Conservation (phyloP, 2,797 vertebrate genomes). For the Enteromius unitaeniatus region DNA sequence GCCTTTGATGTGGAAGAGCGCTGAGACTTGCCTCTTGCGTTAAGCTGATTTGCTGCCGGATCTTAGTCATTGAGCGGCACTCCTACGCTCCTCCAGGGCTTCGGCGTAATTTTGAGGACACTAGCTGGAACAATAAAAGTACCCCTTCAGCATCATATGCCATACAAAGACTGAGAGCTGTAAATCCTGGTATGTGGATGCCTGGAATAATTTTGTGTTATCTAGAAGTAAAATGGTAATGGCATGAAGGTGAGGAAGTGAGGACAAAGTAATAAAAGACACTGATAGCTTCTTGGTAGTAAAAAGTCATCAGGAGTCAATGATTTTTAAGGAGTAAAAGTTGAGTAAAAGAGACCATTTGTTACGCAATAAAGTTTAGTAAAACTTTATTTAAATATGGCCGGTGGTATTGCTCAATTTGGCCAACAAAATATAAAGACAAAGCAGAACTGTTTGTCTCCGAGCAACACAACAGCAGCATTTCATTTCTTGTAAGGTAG, state of each 20-base stretch:
- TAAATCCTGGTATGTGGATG: background rate
- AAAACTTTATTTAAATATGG: background rate
- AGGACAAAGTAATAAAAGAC: background rate
- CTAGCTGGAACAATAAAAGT: conserved; percentile 19
- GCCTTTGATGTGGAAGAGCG: conserved; percentile 27
- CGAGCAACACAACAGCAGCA: too few species aligned
- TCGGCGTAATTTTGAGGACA: background rate
- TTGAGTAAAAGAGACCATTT: background rate
- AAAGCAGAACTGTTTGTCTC: too few species aligned
- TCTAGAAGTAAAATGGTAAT: background rate
- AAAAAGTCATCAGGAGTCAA: background rate
- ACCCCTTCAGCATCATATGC: conserved; percentile 5
- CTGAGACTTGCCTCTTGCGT: conserved; percentile 3
- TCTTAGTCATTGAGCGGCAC: conserved; percentile 17
- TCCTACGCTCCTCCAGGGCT: background rate
- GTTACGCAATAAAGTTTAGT: background rate
- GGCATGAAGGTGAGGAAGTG: background rate
- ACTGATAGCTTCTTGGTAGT: background rate
- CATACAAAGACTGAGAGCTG: conserved; percentile 6
- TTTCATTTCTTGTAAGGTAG: too few species aligned
- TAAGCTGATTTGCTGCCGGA: conserved; percentile 23
- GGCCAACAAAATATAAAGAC: too few species aligned
- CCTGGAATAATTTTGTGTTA: background rate
- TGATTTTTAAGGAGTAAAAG: background rate
- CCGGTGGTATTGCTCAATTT: too few species aligned